These are phyloP conservation scores for Drosophila pegasa DNA, from an alignment of 2,888 invertebrate species.

Conservation along the genomic window DNA sequence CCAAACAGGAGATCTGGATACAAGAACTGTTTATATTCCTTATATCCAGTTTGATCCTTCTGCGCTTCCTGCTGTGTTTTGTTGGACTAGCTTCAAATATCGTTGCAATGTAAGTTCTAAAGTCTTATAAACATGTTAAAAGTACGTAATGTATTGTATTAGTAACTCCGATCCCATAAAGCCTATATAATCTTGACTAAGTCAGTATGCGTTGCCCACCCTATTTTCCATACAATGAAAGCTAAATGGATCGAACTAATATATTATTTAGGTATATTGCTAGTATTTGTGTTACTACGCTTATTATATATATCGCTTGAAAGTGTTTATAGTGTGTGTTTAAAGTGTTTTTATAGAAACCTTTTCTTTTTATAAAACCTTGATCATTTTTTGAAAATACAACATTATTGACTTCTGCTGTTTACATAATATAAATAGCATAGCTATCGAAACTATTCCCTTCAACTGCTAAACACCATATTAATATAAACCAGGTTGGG, in stretches of 20 bases:
- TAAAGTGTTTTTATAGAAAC: too few species aligned
- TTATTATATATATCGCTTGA: too few species aligned
- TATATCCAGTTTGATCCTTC: constrained; percentile 70
- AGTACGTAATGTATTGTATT: neutral
- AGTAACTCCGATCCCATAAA: neutral
- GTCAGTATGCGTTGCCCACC: neutral
- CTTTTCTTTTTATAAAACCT: too few species aligned
- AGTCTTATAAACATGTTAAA: neutral
- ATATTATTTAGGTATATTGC: neutral
- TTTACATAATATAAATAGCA: too few species aligned
- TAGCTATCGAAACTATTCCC: too few species aligned
- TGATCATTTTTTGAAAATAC: too few species aligned
- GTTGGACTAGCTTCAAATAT: constrained; percentile 78
- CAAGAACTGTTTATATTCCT: constrained; percentile 67
- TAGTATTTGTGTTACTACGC: neutral
- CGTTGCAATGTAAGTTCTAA: constrained; percentile 81
- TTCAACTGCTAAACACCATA: too few species aligned
- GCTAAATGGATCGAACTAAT: neutral
- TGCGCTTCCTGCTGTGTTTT: constrained; percentile 77
- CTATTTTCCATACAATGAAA: neutral
- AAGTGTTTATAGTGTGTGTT: too few species aligned
- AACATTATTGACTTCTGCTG: too few species aligned
- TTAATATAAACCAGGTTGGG: too few species aligned
- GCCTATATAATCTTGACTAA: neutral
- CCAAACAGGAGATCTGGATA: constrained; percentile 57